Evolutionary conservation across 1,140 invertebrate species (phyloP), one percentile per base, ranked within the genome.

Genomic region (Triops cancriformis): DNA sequence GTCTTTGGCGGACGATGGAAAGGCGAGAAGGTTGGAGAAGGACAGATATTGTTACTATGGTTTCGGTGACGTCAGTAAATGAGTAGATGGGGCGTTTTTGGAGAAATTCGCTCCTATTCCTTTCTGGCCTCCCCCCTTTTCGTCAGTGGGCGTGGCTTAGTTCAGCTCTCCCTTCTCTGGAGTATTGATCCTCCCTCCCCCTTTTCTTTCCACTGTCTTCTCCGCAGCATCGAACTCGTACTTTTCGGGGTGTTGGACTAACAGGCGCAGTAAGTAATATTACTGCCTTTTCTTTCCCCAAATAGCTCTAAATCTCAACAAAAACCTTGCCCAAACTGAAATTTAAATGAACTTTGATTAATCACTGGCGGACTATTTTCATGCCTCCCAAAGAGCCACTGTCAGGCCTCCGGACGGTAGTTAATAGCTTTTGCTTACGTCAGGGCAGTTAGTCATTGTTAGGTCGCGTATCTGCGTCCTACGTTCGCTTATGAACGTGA

Each of bases 251-350:
- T 72, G 23, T 23, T 72, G 2, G 9, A 9, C 23, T 26, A 72
- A 23, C 72, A 27, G 72, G 2, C 23, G 72, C 72, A 72, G 73
- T 74, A 41, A 72, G 73, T 74, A 41, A 74, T 74, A 74, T 26
- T 74, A 28, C 72, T 26, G 37, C 73, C 27, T 74, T 27, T 27
- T 41, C 11, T 26, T 74, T 41, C 73, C 37, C 10, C 37, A 28
- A n/a, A 28, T 74, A 37, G 31, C 31, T 37, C 31, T 2, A 37
- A 37, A 37, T 37, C 31, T 7, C 7, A 37, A 37, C 31, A 37
- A 37, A 37, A 37, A n/a, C n/a, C n/a, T n/a, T n/a, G n/a, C n/a
- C n/a, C n/a, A n/a, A n/a, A n/a, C n/a, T n/a, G n/a, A n/a, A n/a
- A n/a, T n/a, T n/a, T n/a, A n/a, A n/a, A n/a, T n/a, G n/a, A n/a